phyloP scores from a whole-genome alignment of 2,113 vertebrate species.

The Elanus axillaris region DNA sequence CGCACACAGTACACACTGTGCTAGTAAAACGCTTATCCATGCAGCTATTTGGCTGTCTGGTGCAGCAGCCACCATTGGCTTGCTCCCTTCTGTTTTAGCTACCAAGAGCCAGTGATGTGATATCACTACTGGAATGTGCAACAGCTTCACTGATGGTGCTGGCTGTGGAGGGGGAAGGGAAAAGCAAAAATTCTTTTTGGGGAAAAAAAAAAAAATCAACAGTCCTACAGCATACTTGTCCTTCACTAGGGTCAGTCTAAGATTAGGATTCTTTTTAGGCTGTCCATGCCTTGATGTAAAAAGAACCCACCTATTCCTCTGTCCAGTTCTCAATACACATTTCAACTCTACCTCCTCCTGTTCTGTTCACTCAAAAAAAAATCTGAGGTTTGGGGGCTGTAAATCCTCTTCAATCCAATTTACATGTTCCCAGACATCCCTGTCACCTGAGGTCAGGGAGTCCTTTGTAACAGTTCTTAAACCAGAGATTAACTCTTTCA shows the following conservation, averaged over 20 bases:
- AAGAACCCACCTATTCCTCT: background rate
- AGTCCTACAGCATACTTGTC: accelerated
- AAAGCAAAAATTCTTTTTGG: background rate
- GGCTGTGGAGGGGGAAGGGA: background rate
- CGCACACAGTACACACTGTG: background rate
- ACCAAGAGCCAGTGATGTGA: background rate
- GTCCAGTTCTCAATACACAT: accelerated
- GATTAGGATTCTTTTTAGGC: background rate
- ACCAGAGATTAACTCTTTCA: background rate
- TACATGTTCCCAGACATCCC: background rate
- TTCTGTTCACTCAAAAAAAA: background rate
- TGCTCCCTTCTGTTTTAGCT: background rate
- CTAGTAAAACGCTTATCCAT: background rate
- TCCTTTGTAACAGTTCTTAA: background rate
- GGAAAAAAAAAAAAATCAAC: background rate
- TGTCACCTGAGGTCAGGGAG: background rate
- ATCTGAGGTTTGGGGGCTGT: background rate
- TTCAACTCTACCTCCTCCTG: background rate
- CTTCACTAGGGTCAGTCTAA: background rate
- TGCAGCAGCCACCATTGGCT: background rate
- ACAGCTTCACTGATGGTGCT: background rate
- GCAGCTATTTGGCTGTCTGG: background rate
- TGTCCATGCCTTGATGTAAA: accelerated
- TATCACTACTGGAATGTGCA: slow-evolving; percentile 12
- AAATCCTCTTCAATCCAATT: background rate